These are phyloP conservation scores for Lasioglossum pauxillum DNA, from an alignment of 2,888 invertebrate genomes.

Conservation along the genomic window DNA sequence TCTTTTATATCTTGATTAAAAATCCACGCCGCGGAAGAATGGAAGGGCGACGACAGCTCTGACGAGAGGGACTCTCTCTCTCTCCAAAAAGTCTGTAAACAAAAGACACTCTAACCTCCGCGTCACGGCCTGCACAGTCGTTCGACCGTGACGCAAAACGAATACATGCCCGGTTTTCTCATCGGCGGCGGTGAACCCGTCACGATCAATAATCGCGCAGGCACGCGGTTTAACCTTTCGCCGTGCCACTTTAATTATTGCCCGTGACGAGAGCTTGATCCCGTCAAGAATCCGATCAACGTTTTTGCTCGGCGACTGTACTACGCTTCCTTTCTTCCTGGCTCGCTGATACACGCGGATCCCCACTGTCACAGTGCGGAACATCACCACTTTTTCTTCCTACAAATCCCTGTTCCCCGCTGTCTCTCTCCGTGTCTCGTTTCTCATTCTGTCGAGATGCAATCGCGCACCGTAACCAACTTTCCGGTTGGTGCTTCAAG, in stretches of 20 bases:
- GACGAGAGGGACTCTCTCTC: not conserved
- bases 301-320: not conserved
- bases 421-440: not conserved
- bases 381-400: not conserved
- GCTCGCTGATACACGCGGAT: not conserved
- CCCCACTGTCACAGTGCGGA: not conserved
- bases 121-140: not conserved
- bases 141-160: conserved; percentile 26
- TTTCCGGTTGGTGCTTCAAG: not conserved
- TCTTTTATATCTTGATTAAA: conserved; percentile 39
- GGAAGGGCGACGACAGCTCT: conserved; percentile 31
- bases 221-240: conserved; percentile 48
- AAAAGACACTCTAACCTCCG: conserved; percentile 23
- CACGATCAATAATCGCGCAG: conserved; percentile 50
- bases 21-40: conserved; percentile 32
- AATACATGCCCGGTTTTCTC: conserved; percentile 39
- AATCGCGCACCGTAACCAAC: not conserved
- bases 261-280: not conserved
- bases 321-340: not conserved
- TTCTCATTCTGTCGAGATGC: not conserved
- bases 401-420: not conserved
- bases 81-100: not conserved
- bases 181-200: conserved; percentile 19
- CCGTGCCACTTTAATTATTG: conserved; percentile 32
- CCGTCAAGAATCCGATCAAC: conserved; percentile 5